Base-by-base conservation (phyloP, 2,888 invertebrate genomes). In the Clunio marinus region DNA sequence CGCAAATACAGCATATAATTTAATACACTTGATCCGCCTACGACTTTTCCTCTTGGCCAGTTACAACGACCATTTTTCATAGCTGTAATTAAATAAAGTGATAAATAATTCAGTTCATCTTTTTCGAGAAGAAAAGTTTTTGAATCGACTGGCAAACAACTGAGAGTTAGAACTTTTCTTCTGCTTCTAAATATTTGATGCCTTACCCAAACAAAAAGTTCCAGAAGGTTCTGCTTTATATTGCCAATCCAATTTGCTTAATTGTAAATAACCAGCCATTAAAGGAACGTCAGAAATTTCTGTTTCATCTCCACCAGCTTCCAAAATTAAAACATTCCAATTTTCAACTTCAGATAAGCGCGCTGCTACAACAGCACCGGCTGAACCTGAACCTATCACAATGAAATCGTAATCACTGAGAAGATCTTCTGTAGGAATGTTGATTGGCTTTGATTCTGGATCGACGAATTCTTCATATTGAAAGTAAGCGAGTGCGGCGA, bases 1-100 rank as follows among this genome's bases (percentile, higher is more conserved):
- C 95, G 82, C 2, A 94, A 80, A 74, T 96, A 96, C 0, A 94
- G 80, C 95, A 96, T 95, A 77, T 92, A 93, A 77, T 96, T 96
- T 0, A 95, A 81, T 0, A 93, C 92, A 35, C 90, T 90, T 13
- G 89, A 89, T 0, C 96, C 96, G 0, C 96, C 96, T 1, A 96
- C 82, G 0, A 93, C 93, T 77, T 94, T 95, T 1, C 96, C 95
- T 20, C 96, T 82, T 0, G 93, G 93, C 93, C 93, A 93, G 77
- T 93, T 93, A 77, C 93, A 93, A 28, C 93, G 83, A 5, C 88
- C 86, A 35, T 86, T 86, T 73, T 86, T 86, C 92, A 93, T 92
- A 3, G 89, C 92, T 91, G 78, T n/a, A n/a, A n/a, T n/a, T n/a
- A n/a, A n/a, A n/a, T n/a, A 28, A 81, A 81, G 70, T 46, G 71